A percentile compares a stretch with the other conserved stretches of the same genome.
Evolutionary conservation across 2,797 vertebrate species (phyloP).

Genomic region (Hafferia zeledoni): DNA sequence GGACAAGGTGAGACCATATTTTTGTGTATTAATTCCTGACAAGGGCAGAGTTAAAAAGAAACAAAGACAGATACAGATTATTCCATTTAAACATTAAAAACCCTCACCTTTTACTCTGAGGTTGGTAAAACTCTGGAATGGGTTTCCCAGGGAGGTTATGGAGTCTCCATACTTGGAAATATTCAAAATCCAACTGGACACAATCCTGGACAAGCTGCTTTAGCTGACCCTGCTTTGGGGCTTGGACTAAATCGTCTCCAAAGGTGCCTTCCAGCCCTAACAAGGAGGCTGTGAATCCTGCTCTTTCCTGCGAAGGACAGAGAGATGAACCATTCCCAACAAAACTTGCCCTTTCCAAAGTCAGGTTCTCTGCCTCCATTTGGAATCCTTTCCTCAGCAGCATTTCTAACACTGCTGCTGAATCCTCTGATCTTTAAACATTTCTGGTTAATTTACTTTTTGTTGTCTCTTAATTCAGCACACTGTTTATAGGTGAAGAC

Average conservation of each 20-base stretch:
- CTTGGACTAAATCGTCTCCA: neutral
- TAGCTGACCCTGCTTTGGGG: neutral
- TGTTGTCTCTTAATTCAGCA: neutral
- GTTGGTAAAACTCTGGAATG: neutral
- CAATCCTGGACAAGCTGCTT: neutral
- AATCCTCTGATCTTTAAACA: neutral
- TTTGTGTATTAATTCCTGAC: neutral
- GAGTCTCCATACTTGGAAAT: neutral
- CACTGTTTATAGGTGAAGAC: neutral
- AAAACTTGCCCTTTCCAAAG: neutral
- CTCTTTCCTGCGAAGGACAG: neutral
- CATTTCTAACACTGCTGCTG: neutral
- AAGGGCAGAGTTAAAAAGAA: neutral
- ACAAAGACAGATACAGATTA: neutral
- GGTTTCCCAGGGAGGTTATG: neutral
- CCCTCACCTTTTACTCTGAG: neutral
- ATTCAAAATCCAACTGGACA: neutral
- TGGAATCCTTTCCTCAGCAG: neutral
- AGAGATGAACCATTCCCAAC: neutral
- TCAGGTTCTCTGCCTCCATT: neutral
- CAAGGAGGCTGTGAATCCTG: neutral
- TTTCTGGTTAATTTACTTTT: neutral
- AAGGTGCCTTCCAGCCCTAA: neutral
- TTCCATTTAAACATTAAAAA: neutral
- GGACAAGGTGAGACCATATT: neutral